phyloP scores from a whole-genome alignment of 2,113 vertebrate species.

The Hymenochirus boettgeri region DNA sequence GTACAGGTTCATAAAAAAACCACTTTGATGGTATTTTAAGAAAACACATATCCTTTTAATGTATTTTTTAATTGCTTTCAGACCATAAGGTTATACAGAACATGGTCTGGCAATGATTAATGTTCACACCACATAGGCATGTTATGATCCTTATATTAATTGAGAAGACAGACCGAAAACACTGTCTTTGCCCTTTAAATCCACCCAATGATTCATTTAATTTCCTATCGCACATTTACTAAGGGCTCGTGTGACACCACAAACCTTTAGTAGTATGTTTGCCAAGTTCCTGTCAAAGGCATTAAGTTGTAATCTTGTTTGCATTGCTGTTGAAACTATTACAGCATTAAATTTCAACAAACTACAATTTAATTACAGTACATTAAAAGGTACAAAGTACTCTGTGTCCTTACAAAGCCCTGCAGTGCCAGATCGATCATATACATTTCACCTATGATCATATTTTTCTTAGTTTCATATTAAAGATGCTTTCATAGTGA shows the following conservation, averaged over 20 bases:
- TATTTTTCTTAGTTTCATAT: no score
- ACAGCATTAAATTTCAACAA: constrained; percentile 12
- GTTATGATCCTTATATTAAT: constrained; percentile 3
- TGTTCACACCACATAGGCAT: constrained; percentile 26
- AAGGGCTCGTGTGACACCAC: not conserved
- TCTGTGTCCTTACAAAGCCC: not conserved
- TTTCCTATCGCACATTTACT: constrained; percentile 28
- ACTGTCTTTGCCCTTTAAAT: constrained; percentile 27
- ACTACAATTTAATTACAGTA: not conserved
- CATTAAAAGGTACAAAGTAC: not conserved
- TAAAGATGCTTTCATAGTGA: no score
- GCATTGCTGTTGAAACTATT: constrained; percentile 5
- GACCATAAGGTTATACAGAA: constrained; percentile 35
- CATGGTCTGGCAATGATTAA: constrained; percentile 34
- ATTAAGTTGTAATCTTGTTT: not conserved
- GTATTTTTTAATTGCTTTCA: no score
- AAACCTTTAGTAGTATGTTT: not conserved
- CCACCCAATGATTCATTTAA: constrained; percentile 27
- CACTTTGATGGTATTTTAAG: no score
- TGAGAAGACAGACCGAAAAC: not conserved
- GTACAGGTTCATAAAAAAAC: no score
- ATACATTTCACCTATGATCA: not conserved
- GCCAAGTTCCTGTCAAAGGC: constrained; percentile 1
- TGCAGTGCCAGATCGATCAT: not conserved
- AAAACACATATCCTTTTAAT: no score